phyloP scores from a whole-genome alignment of 2,797 vertebrate genomes.

The Spinus olivaceus region DNA sequence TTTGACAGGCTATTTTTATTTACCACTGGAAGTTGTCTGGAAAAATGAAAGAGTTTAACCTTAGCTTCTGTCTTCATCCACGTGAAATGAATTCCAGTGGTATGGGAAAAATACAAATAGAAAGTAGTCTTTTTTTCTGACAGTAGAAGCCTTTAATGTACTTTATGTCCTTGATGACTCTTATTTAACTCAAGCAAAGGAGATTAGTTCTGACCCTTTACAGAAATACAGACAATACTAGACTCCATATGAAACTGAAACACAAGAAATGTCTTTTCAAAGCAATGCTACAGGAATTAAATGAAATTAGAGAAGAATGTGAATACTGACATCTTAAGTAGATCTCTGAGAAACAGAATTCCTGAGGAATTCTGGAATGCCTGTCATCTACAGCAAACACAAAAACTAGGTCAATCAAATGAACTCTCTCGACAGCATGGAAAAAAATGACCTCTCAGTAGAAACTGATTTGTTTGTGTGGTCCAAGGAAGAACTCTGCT shows the following conservation, averaged over 20 bases:
- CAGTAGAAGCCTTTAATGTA: background rate
- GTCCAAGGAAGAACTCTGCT: background rate
- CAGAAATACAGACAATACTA: background rate
- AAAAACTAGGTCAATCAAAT: background rate
- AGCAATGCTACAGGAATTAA: background rate
- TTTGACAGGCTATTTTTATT: background rate
- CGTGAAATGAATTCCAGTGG: background rate
- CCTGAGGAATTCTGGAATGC: background rate
- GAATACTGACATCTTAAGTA: background rate
- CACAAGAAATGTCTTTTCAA: background rate
- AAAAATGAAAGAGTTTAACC: background rate
- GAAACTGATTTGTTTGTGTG: background rate
- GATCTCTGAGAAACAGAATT: background rate
- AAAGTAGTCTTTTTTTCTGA: background rate
- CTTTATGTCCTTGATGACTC: background rate
- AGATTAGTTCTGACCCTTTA: background rate
- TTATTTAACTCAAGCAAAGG: background rate
- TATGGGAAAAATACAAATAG: background rate
- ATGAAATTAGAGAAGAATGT: background rate
- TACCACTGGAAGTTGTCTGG: background rate
- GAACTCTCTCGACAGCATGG: background rate
- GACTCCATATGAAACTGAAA: background rate
- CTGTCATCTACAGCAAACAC: background rate
- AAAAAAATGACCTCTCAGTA: background rate
- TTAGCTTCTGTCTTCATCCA: background rate